phyloP scores from a whole-genome alignment of 2,113 vertebrate species.

The Grallaria varia region DNA sequence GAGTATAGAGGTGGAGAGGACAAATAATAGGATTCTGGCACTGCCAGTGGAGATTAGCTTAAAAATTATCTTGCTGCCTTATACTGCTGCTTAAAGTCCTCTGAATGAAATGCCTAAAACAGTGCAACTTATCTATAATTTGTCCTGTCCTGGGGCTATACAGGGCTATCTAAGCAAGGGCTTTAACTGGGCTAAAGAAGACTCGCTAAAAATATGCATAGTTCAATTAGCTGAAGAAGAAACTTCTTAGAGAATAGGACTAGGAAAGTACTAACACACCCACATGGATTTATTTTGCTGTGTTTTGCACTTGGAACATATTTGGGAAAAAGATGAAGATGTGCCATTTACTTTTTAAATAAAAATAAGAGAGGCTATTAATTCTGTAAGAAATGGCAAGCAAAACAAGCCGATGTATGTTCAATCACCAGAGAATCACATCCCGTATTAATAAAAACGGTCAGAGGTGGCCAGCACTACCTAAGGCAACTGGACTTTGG shows the following conservation, averaged over 20 bases:
- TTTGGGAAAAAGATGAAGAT: not conserved
- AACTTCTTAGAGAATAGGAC: not conserved
- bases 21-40: not conserved
- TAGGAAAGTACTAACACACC: not conserved
- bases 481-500: not conserved
- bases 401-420: not conserved
- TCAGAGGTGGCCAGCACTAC: not conserved
- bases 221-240: not conserved
- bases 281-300: not conserved
- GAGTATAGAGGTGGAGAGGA: not conserved
- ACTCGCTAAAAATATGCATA: not conserved
- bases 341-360: not conserved
- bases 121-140: not conserved
- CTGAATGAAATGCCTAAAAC: not conserved
- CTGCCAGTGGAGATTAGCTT: not conserved
- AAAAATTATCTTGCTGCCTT: not conserved
- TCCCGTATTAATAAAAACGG: not conserved
- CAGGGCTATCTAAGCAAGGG: not conserved
- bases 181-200: not conserved
- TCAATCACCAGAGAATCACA: not conserved
- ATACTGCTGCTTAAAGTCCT: not conserved
- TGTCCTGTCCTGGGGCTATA: not conserved
- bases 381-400: not conserved
- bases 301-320: not conserved
- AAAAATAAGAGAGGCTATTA: not conserved